Base-by-base conservation (phyloP, 64 coral and sea anemone genomes). In the Hydrozoanthus tunicans region DNA sequence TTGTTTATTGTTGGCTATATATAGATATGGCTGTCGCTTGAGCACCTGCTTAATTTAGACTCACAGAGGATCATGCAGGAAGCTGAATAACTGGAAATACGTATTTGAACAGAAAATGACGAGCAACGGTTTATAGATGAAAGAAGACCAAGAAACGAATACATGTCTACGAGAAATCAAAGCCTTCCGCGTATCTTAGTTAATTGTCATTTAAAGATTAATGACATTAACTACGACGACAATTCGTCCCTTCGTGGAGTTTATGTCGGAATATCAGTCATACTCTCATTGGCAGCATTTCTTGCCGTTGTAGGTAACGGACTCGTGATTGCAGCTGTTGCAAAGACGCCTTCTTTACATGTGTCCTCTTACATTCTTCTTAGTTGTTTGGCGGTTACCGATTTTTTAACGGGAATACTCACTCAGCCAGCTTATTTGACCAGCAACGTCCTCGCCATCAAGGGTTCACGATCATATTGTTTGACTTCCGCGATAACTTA, bases 341-440 rank as follows among this genome's bases (percentile, higher is more conserved):
- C 14, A 77, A 77, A 53, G 74, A 77, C 74, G 53, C 74, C 74
- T 52, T 26, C 51, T 77, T 77, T 77, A 53, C 51, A 77, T 77
- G 14, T 4, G 11, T 26, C 51, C 11, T 55, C 74, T 51, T 9
- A 77, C 74, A 77, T 26, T 13, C 51, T 77, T 13, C 51, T 77
- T 4, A 52, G 74, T 51, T 77, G 74, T 77, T 14, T 77, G 9
- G 74, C 74, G 9, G 11, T 53, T 52, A 55, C 25, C 6, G 74
- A 77, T 77, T 55, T 77, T 77, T 51, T 77, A 52, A 77, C 74
- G 12, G 74, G 74, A 77, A 10, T 53, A 2, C 15, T 77, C 51
- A 52, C 74, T 6, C 32, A 77, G 11, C 74, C 74, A 55, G 26
- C 51, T 55, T 77, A 77, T 26, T 52, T 26, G 2, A 9, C 14